These are phyloP conservation scores for Barnardius zonarius DNA, from an alignment of 2,113 vertebrate species.

Conservation along the genomic window DNA sequence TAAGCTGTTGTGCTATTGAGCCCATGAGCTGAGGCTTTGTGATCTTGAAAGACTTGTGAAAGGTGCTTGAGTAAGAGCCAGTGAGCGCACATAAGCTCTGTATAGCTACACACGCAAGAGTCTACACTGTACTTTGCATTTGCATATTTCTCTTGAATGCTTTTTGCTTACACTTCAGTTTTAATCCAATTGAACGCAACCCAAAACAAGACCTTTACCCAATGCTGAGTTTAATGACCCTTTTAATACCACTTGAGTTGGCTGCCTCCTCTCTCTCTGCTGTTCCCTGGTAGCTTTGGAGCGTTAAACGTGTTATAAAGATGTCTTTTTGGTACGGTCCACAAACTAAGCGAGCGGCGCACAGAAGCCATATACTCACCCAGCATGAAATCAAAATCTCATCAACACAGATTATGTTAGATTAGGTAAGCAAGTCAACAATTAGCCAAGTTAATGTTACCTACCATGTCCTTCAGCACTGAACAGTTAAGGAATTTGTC, in stretches of 20 bases:
- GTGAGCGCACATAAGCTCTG: neutral
- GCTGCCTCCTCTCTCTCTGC: slow-evolving; percentile 71
- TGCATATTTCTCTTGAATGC: neutral
- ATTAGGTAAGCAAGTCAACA: slow-evolving; percentile 65
- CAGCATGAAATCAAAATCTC: slow-evolving; percentile 78
- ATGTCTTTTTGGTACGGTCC: slow-evolving; percentile 73
- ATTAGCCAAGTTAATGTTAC: slow-evolving; percentile 59
- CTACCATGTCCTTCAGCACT: slow-evolving; percentile 65
- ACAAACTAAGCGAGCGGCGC: slow-evolving; percentile 69
- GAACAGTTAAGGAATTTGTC: slow-evolving; percentile 1
- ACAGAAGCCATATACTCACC: slow-evolving; percentile 63
- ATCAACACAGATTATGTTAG: slow-evolving; percentile 54
- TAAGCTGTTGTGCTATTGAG: neutral
- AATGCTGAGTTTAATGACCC: slow-evolving; percentile 85
- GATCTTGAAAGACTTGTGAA: neutral
- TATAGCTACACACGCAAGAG: neutral
- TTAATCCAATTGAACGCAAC: slow-evolving; percentile 79
- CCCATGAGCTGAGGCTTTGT: neutral
- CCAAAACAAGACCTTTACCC: slow-evolving; percentile 77
- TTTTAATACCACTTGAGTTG: slow-evolving; percentile 80
- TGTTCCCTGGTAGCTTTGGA: slow-evolving; percentile 69
- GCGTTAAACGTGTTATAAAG: slow-evolving; percentile 73
- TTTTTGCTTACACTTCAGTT: slow-evolving; percentile 81
- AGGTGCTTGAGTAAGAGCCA: neutral
- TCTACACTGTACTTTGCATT: neutral